Base-by-base conservation (phyloP, 2,113 vertebrate genomes). In the Falcunculus frontatus region DNA sequence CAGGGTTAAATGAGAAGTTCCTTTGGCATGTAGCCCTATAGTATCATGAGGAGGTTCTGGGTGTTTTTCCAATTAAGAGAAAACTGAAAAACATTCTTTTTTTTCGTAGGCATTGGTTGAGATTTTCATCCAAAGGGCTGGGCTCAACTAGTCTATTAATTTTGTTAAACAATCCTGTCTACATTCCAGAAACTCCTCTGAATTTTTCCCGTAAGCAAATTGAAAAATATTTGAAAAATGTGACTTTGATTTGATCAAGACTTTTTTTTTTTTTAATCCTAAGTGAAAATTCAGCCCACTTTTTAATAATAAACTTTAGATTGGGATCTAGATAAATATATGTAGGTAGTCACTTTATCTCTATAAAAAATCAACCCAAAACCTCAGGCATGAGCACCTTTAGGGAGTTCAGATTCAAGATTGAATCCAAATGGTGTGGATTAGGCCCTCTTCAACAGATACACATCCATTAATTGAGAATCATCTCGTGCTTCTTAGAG, bases 1-100 rank as follows among this genome's bases (percentile, higher is more conserved):
- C 8, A 49, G 16, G 3, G 12, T 13, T 33, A 53, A 27, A 65
- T 49, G 16, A 80, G 60, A 90, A 55, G 10, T 14, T 88, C 16
- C 10, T 94, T 78, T 82, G 26, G 16, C 30, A n/a, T 21, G 5
- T 26, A 56, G 14, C 4, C 3, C 18, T 59, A 11, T 18, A 52
- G 27, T 41, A 41, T 49, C 52, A 72, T 49, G 23, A 62, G 17
- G 13, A 39, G 6, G 9, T n/a, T 65, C 57, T 55, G 16, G 17
- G 4, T n/a, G 2, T 9, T 10, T 68, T 63, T 83, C 46, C 25
- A 69, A 49, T 65, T 69, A 60, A 49, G 8, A 82, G 4, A 56
- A 87, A 39, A 75, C 39, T 0, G 0, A 5, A 27, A 79, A 76
- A 10, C 4, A 23, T 44, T 2, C 4, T 29, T 26, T 44, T n/a